These are phyloP conservation scores for Heloderma charlesbogerti DNA, from an alignment of 2,113 vertebrate genomes.

Conservation along the genomic window DNA sequence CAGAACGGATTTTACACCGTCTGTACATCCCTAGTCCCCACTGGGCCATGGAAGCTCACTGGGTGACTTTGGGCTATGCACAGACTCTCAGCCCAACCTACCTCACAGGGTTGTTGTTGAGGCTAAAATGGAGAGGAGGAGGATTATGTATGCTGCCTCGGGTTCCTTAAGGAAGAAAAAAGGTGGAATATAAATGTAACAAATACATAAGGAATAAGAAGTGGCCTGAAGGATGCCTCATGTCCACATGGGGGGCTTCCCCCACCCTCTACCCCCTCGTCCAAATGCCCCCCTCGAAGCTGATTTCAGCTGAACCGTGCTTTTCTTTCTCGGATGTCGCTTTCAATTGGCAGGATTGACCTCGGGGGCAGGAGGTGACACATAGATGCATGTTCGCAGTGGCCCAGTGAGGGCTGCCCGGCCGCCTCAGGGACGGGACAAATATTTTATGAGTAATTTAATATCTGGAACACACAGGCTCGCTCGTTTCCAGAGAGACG, in stretches of 20 bases:
- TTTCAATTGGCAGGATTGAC: slow-evolving; percentile 69
- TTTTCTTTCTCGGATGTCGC: slow-evolving; percentile 59
- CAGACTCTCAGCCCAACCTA: no score
- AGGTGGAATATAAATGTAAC: no score
- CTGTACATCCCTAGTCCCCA: no score
- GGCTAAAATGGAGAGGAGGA: no score
- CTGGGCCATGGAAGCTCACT: no score
- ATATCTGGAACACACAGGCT: slow-evolving; percentile 80
- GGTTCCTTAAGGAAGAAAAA: no score
- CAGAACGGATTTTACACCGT: no score
- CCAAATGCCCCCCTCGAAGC: slow-evolving; percentile 58
- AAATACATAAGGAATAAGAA: no score
- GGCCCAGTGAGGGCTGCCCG: slow-evolving; percentile 43
- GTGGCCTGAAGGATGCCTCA: background rate
- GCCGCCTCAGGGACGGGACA: slow-evolving; percentile 72
- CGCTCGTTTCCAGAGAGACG: slow-evolving; percentile 71
- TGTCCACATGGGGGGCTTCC: rapidly evolving
- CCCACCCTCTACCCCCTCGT: background rate
- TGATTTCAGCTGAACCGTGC: slow-evolving; percentile 61
- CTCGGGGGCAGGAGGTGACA: slow-evolving; percentile 68
- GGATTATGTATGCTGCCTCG: no score
- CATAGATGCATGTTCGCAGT: slow-evolving; percentile 64
- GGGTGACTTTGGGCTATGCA: no score
- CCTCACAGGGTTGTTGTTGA: no score
- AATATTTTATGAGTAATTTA: slow-evolving; percentile 86